Conservation (phyloP, 2,113 vertebrate species). For the Setophaga petechia region DNA sequence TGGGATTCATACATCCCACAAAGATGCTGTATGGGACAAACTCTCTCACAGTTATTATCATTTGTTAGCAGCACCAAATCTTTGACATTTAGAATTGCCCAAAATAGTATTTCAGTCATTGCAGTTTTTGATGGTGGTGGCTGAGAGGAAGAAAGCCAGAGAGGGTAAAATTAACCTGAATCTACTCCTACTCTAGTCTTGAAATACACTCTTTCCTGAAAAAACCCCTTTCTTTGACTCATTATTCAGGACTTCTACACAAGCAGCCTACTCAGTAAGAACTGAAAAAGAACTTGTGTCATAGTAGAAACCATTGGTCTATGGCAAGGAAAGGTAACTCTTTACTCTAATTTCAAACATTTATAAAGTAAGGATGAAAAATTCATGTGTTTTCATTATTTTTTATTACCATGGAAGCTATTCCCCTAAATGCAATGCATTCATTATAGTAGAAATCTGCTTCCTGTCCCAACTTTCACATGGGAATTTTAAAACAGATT, state of each 20-base stretch:
- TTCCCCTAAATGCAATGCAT: not conserved
- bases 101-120: not conserved
- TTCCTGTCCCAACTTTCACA: not conserved
- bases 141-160: not conserved
- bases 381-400: not conserved
- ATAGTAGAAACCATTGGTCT: not conserved
- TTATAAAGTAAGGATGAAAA: not conserved
- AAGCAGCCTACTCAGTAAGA: not conserved
- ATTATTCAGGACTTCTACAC: not conserved
- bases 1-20: not conserved
- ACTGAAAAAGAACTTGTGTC: not conserved
- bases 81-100: not conserved
- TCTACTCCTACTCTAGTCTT: not conserved
- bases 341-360: not conserved
- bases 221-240: not conserved
- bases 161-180: not conserved
- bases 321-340: not conserved
- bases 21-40: not conserved
- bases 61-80: not conserved
- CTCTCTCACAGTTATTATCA: not conserved
- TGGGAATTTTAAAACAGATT: not conserved
- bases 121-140: not conserved
- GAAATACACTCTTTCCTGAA: constrained; percentile 1
- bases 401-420: not conserved
- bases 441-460: not conserved